Evolutionary conservation across 2,888 invertebrate genomes (phyloP), one percentile per base, ranked within the genome.

Genomic region (Tuberolachnus salignus): DNA sequence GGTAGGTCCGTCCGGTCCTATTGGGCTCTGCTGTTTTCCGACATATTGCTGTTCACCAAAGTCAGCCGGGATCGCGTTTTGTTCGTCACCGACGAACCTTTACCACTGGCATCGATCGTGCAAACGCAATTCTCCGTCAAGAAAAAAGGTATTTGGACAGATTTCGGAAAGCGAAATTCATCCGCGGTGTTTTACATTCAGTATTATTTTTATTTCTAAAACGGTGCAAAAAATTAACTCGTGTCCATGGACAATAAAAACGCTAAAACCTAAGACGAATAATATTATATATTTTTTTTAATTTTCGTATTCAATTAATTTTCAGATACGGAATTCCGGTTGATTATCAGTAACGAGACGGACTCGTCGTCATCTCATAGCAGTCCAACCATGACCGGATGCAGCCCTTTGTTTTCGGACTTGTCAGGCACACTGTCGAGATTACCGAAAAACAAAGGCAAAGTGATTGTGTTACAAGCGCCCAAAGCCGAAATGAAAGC

Each of bases 1-100:
- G 94, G 94, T 0, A 88, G 94, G 64, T 90, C 92, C 1, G 89
- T 93, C 42, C 89, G 93, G 81, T 92, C 94, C 0, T 94, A 92
- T 84, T 94, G 94, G 94, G 93, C 94, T 0, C 86, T 95, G 80
- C 87, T 95, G 64, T 92, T 95, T 85, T 92, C 91, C 83, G 94
- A 95, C 85, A 89, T 95, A 66, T 88, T 95, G 14, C 89, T 95
- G 8, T 94, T 95, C 84, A 93, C 94, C 61, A 93, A 94, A 83
- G 93, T 94, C 34, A 94, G 94, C 73, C 88, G 94, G 73, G 94
- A 95, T 85, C 88, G 94, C 44, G 94, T 95, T 16, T 87, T 95
- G 49, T 94, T 94, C 85, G 93, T 95, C 57, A 93, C 93, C 51
- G 94, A 95, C 84, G 94, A 95, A 83, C 94, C 94, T 0, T 88